Conservation (phyloP, 2,888 invertebrate genomes). For the Malthinus seriepunctatus region DNA sequence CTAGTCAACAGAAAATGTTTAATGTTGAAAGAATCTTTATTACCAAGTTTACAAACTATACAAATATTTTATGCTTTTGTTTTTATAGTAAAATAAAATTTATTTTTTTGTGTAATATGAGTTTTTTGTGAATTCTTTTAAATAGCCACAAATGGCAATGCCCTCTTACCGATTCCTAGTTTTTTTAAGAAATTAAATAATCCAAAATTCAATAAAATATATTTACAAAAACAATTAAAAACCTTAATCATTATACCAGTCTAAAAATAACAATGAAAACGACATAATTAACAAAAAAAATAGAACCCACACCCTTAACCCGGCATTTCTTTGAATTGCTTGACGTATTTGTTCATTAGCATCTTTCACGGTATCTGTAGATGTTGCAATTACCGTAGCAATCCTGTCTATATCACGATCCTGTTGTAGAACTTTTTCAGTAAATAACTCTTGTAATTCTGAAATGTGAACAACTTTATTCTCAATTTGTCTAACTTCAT, state of each 20-base stretch:
- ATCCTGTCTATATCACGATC: slow-evolving; percentile 92
- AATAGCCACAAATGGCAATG: neutral
- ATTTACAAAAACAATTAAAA: neutral
- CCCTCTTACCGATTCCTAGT: neutral
- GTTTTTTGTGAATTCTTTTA: neutral
- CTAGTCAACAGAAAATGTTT: slow-evolving; percentile 52
- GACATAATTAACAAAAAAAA: slow-evolving; percentile 96
- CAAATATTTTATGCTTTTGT: slow-evolving; percentile 46
- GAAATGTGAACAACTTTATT: slow-evolving; percentile 95
- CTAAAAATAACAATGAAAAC: slow-evolving; percentile 91
- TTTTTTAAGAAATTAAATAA: neutral
- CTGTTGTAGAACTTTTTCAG: slow-evolving; percentile 94
- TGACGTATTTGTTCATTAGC: slow-evolving; percentile 97
- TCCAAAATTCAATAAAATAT: slow-evolving; percentile 1
- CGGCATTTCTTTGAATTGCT: slow-evolving; percentile 96
- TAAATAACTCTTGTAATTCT: slow-evolving; percentile 92
- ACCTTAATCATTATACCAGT: slow-evolving; percentile 93
- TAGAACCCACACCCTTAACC: slow-evolving; percentile 89
- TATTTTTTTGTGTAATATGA: slow-evolving; percentile 49
- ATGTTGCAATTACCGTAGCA: slow-evolving; percentile 83
- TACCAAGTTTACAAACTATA: slow-evolving; percentile 45
- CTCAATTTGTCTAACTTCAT: slow-evolving; percentile 89
- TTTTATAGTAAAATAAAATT: slow-evolving; percentile 52
- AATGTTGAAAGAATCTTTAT: slow-evolving; percentile 52
- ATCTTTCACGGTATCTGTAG: slow-evolving; percentile 94